Conservation (phyloP, 2,888 invertebrate genomes). For the Meteorus colon region DNA sequence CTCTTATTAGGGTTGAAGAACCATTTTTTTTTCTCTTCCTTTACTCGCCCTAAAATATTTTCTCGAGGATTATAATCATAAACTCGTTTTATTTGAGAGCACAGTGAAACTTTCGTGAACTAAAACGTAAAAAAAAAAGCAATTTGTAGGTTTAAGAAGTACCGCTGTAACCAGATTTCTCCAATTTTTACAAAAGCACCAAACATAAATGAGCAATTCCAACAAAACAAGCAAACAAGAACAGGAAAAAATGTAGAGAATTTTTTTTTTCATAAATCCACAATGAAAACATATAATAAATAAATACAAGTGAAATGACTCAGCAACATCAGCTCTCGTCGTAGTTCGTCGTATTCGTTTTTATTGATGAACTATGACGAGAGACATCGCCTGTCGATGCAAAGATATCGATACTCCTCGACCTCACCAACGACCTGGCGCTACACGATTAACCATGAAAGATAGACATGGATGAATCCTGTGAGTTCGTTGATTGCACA, state of each 20-base stretch:
- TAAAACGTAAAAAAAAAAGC: conserved; percentile 19
- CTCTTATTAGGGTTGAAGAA: conserved; percentile 12
- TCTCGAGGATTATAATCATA: conserved; percentile 20
- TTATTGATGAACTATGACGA: conserved; percentile 67
- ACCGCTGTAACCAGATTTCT: neutral
- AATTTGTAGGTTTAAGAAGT: neutral
- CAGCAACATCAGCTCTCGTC: conserved; percentile 56
- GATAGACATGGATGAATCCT: conserved; percentile 1
- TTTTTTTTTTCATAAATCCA: neutral
- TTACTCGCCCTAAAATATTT: conserved; percentile 2
- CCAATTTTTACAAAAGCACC: neutral
- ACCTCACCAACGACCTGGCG: conserved; percentile 58
- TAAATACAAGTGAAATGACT: conserved; percentile 58
- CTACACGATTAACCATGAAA: conserved; percentile 22
- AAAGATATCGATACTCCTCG: conserved; percentile 67
- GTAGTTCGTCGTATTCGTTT: conserved; percentile 57
- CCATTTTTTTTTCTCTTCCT: neutral
- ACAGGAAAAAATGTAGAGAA: neutral
- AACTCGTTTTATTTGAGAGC: conserved; percentile 14
- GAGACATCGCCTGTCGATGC: conserved; percentile 68
- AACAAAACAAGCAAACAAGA: neutral
- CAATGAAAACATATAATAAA: neutral
- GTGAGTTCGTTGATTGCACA: neutral
- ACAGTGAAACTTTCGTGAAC: conserved; percentile 1
- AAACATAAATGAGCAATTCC: neutral